Evolutionary conservation across 2,888 invertebrate genomes (phyloP).

Genomic region (Lepidochitona cinerea): DNA sequence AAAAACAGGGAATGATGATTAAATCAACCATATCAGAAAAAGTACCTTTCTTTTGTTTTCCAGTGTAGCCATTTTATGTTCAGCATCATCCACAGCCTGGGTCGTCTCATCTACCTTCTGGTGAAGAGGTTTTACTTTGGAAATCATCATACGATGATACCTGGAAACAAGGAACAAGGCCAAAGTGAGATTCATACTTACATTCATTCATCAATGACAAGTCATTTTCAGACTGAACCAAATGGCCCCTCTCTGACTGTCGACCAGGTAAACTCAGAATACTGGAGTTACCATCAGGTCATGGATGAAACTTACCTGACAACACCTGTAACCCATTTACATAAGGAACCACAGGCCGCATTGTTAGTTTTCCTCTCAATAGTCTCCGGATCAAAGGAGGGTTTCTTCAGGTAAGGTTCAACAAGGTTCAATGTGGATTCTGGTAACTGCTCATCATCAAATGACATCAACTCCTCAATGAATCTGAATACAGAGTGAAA

Average conservation of each 20-base stretch:
- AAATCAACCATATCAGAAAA: no score
- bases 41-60: conserved; percentile 67
- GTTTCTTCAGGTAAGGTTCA: conserved; percentile 68
- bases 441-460: conserved; percentile 68
- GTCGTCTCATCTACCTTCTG: conserved; percentile 69
- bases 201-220: not conserved
- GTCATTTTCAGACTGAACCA: no score
- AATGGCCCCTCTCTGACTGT: no score
- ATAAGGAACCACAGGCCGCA: conserved; percentile 66
- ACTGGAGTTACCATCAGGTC: no score
- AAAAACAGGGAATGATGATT: no score
- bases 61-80: conserved; percentile 67
- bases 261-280: no score
- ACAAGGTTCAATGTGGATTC: conserved; percentile 66
- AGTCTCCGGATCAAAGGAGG: conserved; percentile 64
- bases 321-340: conserved; percentile 69
- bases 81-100: conserved; percentile 66
- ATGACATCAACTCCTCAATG: conserved; percentile 68
- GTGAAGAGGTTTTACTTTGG: conserved; percentile 69
- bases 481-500: no score
- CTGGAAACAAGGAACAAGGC: conserved; percentile 30
- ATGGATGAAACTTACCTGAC: conserved; percentile 52
- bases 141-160: conserved; percentile 70
- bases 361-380: conserved; percentile 62
- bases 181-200: not conserved